Conservation (phyloP, 2,797 vertebrate genomes). For the Sebastes flavidus region DNA sequence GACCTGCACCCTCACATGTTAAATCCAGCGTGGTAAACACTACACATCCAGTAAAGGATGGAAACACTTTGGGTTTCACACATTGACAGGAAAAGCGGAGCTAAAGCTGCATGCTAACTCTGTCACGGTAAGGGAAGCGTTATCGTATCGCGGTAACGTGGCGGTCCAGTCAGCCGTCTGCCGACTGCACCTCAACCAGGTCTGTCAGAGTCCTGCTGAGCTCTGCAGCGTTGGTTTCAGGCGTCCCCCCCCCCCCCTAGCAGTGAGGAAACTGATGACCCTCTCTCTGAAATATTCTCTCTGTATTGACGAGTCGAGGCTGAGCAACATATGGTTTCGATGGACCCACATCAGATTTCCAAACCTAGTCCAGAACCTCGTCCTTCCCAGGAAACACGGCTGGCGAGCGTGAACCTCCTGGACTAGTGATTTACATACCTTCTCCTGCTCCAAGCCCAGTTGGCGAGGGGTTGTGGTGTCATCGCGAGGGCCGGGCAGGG, state of each 20-base stretch:
- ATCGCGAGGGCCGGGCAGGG: conserved; percentile 46
- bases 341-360: conserved; percentile 48
- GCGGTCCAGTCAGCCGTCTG: too few species aligned
- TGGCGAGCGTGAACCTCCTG: conserved; percentile 50
- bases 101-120: too few species aligned
- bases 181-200: not conserved
- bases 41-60: too few species aligned
- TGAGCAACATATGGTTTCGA: conserved; percentile 59
- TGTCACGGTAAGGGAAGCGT: fast-evolving
- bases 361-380: conserved; percentile 28
- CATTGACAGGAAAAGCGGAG: too few species aligned
- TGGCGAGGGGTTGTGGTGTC: conserved; percentile 64
- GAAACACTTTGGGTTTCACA: too few species aligned
- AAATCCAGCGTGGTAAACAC: too few species aligned
- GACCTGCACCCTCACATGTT: too few species aligned
- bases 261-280: conserved; percentile 3
- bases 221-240: not conserved
- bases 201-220: not conserved
- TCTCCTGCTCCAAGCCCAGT: conserved; percentile 41
- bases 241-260: not conserved
- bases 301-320: not conserved
- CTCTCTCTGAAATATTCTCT: conserved; percentile 14
- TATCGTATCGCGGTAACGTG: too few species aligned
- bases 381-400: conserved; percentile 53
- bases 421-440: conserved; percentile 67